A percentile compares a stretch with the other conserved stretches of the same genome.
Evolutionary conservation across 2,888 invertebrate genomes (phyloP).

Genomic region (Pollenia angustigena): DNA sequence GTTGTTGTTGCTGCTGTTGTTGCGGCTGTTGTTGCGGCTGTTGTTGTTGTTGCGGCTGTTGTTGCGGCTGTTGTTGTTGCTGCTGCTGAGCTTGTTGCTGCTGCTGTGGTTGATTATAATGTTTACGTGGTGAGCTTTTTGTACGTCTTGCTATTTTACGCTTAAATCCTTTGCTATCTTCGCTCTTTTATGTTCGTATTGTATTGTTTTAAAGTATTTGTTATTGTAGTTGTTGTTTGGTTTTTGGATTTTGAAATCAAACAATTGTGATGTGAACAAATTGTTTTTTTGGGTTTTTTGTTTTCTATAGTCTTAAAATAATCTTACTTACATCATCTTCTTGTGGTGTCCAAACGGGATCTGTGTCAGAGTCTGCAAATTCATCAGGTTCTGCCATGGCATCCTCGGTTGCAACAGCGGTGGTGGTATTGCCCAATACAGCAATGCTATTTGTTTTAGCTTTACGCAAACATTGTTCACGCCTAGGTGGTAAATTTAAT

Average conservation of each 20-base stretch:
- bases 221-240: constrained; percentile 51
- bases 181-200: constrained; percentile 65
- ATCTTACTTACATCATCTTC: constrained; percentile 84
- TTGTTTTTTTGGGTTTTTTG: constrained; percentile 59
- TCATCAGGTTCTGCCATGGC: constrained; percentile 86
- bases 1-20: constrained; percentile 70
- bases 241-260: constrained; percentile 55
- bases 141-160: constrained; percentile 80
- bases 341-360: constrained; percentile 91
- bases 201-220: constrained; percentile 31
- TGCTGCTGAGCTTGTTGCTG: constrained; percentile 61
- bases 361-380: constrained; percentile 88
- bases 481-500: constrained; percentile 85
- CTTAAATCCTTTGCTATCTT: constrained; percentile 80
- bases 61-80: constrained; percentile 75
- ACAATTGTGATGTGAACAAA: constrained; percentile 67
- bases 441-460: constrained; percentile 88
- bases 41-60: constrained; percentile 73
- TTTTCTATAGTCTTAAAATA: constrained; percentile 66
- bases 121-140: constrained; percentile 81
- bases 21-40: constrained; percentile 74
- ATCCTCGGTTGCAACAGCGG: constrained; percentile 84
- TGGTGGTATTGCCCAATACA: constrained; percentile 83
- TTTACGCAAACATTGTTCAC: constrained; percentile 87
- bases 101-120: constrained; percentile 77